A percentile compares a stretch with the other conserved stretches of the same genome.
These are phyloP conservation scores for Camelus dromedarius DNA, from an alignment of 2,113 vertebrate genomes.

Conservation along the genomic window DNA sequence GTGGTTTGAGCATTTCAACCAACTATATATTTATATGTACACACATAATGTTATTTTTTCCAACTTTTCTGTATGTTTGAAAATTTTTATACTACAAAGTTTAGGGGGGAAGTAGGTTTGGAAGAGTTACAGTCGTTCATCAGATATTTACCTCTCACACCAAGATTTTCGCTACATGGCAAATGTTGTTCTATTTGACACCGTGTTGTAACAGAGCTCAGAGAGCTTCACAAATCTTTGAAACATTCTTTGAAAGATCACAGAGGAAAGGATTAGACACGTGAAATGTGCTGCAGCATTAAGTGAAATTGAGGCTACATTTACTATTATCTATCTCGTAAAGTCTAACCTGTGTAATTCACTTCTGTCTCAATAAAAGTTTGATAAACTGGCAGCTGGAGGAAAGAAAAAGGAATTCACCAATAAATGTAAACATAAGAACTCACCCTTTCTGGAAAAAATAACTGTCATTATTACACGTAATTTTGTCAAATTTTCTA, in stretches of 20 bases:
- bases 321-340: background rate
- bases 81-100: conserved; percentile 1
- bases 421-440: conserved; percentile 32
- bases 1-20: background rate
- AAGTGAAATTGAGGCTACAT: background rate
- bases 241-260: conserved; percentile 38
- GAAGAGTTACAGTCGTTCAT: background rate
- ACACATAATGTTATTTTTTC: background rate
- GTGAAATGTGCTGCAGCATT: background rate
- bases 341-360: background rate
- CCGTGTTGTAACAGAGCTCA: background rate
- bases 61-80: background rate
- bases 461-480: background rate
- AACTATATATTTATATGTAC: background rate
- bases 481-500: background rate
- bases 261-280: background rate
- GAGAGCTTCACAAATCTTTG: background rate
- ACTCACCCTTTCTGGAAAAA: background rate
- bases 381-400: background rate
- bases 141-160: background rate
- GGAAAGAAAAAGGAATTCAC: background rate
- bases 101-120: background rate
- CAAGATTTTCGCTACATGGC: background rate
- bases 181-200: background rate
- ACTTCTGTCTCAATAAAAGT: background rate